Percentiles rank a stretch among this genome's conserved stretches.
Conservation (phyloP, 2,113 vertebrate species). For the Mormoops blainvillei region DNA sequence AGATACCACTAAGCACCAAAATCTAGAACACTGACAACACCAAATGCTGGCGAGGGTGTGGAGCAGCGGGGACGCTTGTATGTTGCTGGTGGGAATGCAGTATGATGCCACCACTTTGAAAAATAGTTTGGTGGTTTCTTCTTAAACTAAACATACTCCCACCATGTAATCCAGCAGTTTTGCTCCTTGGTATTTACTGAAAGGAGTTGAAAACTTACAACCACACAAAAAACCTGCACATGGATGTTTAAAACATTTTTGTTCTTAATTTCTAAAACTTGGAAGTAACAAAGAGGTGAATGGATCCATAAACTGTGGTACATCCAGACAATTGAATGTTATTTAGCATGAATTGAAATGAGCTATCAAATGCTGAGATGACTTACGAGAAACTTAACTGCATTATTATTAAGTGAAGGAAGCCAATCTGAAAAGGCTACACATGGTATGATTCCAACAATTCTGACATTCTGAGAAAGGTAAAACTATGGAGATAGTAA, state of each 20-base stretch:
- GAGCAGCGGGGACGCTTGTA: not conserved
- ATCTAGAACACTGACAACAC: not conserved
- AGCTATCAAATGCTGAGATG: not conserved
- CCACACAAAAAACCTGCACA: not conserved
- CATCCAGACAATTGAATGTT: not conserved
- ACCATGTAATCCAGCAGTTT: not conserved
- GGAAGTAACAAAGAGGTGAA: not conserved
- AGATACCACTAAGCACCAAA: not conserved
- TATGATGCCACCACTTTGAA: not conserved
- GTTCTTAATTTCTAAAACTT: not conserved
- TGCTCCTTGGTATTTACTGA: not conserved
- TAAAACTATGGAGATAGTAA: not conserved
- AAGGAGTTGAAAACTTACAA: not conserved
- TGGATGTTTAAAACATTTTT: not conserved
- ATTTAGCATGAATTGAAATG: not conserved
- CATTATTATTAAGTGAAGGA: not conserved
- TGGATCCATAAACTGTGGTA: not conserved
- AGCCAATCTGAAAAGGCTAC: not conserved
- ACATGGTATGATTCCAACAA: not conserved
- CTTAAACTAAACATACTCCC: not conserved
- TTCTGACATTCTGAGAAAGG: not conserved
- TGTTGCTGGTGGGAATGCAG: not conserved
- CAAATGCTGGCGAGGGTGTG: not conserved
- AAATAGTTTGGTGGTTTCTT: not conserved
- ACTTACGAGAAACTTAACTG: not conserved